A percentile compares a stretch with the other conserved stretches of the same genome.
Evolutionary conservation across 2,888 invertebrate species (phyloP).

Genomic region (Malthinus seriepunctatus): DNA sequence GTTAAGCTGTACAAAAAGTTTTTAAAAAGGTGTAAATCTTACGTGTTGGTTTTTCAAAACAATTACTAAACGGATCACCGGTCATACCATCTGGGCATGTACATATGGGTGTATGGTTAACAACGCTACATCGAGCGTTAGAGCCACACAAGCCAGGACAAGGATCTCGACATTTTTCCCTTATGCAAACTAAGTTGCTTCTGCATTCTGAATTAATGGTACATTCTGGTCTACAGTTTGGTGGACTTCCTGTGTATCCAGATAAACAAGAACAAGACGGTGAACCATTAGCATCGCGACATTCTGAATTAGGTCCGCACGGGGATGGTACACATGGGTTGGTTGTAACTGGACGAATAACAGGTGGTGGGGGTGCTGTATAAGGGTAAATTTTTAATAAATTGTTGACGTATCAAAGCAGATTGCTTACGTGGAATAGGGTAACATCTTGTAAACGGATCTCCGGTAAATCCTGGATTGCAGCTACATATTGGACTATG

Average conservation of each 20-base stretch:
- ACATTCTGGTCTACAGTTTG: slow-evolving; percentile 69
- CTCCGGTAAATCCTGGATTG: slow-evolving; percentile 66
- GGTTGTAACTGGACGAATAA: slow-evolving; percentile 7
- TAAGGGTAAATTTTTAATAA: neutral
- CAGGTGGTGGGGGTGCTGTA: slow-evolving; percentile 27
- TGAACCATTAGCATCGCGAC: slow-evolving; percentile 55
- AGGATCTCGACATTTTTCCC: slow-evolving; percentile 65
- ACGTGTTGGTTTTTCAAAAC: slow-evolving; percentile 59
- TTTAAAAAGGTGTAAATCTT: slow-evolving; percentile 32
- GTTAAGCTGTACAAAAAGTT: neutral
- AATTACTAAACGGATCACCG: slow-evolving; percentile 81
- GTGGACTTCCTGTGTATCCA: slow-evolving; percentile 67
- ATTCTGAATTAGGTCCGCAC: slow-evolving; percentile 67
- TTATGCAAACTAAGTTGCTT: slow-evolving; percentile 66
- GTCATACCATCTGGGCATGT: slow-evolving; percentile 63
- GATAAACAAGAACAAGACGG: slow-evolving; percentile 63
- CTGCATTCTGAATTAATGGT: slow-evolving; percentile 67
- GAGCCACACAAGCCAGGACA: slow-evolving; percentile 67
- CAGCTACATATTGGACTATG: slow-evolving; percentile 70
- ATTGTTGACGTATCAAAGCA: neutral
- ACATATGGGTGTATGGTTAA: slow-evolving; percentile 68
- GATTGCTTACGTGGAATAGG: slow-evolving; percentile 49
- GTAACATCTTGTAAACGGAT: slow-evolving; percentile 67
- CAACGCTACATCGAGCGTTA: slow-evolving; percentile 66
- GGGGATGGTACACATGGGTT: slow-evolving; percentile 65